phyloP scores from a whole-genome alignment of 2,113 vertebrate genomes.

The Orycteropus afer region DNA sequence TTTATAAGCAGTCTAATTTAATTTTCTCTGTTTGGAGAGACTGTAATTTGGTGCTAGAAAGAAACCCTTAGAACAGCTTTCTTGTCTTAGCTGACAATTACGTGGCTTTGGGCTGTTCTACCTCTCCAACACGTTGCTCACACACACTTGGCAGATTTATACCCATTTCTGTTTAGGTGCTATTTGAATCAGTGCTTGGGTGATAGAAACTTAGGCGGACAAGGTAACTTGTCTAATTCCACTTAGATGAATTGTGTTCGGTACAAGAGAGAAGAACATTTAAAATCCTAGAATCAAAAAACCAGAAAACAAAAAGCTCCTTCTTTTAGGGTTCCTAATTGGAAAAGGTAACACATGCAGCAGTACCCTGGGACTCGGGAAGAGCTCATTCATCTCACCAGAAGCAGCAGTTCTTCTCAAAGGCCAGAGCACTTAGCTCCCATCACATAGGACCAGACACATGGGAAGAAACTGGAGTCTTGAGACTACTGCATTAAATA shows the following conservation, averaged over 20 bases:
- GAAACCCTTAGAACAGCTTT: slow-evolving; percentile 79
- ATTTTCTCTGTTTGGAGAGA: slow-evolving; percentile 86
- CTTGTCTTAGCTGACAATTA: slow-evolving; percentile 82
- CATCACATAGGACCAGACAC: neutral
- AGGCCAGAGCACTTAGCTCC: slow-evolving; percentile 1
- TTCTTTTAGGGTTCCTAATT: slow-evolving; percentile 74
- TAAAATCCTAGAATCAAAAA: slow-evolving; percentile 80
- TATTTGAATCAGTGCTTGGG: slow-evolving; percentile 79
- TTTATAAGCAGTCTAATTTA: slow-evolving; percentile 85
- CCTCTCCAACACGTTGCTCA: slow-evolving; percentile 74
- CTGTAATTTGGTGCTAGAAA: slow-evolving; percentile 82
- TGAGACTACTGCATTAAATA: slow-evolving; percentile 71
- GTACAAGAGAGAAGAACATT: slow-evolving; percentile 74
- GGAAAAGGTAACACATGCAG: slow-evolving; percentile 57
- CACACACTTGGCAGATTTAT: slow-evolving; percentile 78
- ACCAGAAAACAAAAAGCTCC: slow-evolving; percentile 77
- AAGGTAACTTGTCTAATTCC: slow-evolving; percentile 80
- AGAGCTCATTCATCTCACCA: slow-evolving; percentile 46
- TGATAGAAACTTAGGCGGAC: slow-evolving; percentile 77
- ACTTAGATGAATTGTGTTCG: slow-evolving; percentile 83
- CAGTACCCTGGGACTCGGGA: neutral
- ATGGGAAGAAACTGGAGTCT: slow-evolving; percentile 56
- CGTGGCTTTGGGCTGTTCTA: slow-evolving; percentile 68
- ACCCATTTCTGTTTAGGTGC: slow-evolving; percentile 80
- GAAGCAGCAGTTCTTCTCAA: slow-evolving; percentile 54